These are phyloP conservation scores for Phania funesta DNA, from an alignment of 2,888 invertebrate species.

Conservation along the genomic window DNA sequence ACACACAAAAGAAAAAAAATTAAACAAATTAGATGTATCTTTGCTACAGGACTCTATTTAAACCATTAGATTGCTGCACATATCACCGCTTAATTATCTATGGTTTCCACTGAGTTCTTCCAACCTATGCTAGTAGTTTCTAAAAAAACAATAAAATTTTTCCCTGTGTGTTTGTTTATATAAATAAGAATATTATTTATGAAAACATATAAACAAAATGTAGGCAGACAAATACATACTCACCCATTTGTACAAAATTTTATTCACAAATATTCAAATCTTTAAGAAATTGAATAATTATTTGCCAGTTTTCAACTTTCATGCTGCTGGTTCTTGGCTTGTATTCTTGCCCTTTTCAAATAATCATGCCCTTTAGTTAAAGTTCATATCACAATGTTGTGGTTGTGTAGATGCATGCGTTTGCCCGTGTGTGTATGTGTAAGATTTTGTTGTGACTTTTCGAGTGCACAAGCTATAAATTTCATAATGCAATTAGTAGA, in stretches of 20 bases:
- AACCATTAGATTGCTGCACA: too few species aligned
- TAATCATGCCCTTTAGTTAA: slow-evolving; percentile 7
- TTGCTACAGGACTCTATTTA: too few species aligned
- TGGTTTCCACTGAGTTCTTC: too few species aligned
- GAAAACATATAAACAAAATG: neutral
- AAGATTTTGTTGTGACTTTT: slow-evolving; percentile 31
- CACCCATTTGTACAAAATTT: neutral
- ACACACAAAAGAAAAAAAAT: too few species aligned
- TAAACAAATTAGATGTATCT: too few species aligned
- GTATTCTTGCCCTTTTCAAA: slow-evolving; percentile 12
- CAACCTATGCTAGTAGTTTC: too few species aligned
- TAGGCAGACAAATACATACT: neutral
- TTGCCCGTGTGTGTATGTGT: neutral
- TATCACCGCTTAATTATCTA: too few species aligned
- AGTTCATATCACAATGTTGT: slow-evolving; percentile 15
- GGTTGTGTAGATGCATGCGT: neutral
- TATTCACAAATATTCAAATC: slow-evolving; percentile 15
- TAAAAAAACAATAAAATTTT: too few species aligned
- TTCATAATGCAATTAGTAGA: slow-evolving; percentile 66
- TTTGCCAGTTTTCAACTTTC: slow-evolving; percentile 39
- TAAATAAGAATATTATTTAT: neutral
- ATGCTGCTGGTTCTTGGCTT: slow-evolving; percentile 25
- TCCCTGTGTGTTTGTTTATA: neutral
- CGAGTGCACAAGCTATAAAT: slow-evolving; percentile 61
- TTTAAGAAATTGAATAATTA: slow-evolving; percentile 54